Percentiles rank a stretch among this genome's conserved stretches.
Evolutionary conservation across 2,113 vertebrate genomes (phyloP).

Genomic region (Equus przewalskii): DNA sequence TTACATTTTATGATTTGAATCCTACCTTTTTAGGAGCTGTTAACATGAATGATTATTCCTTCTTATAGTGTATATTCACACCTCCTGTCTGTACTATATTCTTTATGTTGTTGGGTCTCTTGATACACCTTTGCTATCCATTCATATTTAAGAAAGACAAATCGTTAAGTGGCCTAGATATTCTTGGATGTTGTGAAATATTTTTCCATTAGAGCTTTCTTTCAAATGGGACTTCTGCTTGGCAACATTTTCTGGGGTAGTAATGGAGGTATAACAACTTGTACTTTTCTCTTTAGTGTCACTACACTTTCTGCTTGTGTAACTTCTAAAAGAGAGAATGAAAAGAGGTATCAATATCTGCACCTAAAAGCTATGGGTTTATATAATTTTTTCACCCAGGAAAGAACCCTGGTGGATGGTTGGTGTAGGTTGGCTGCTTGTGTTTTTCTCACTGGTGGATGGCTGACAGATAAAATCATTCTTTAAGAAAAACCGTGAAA

Average conservation of each 20-base stretch:
- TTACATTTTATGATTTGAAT: constrained; percentile 3
- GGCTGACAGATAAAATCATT: neutral
- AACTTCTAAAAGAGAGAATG: neutral
- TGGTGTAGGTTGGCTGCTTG: neutral
- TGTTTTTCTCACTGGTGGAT: neutral
- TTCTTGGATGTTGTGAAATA: neutral
- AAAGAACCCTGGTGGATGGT: neutral
- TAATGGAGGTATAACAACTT: neutral
- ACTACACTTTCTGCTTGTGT: neutral
- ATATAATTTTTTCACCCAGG: neutral
- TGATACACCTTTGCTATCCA: neutral
- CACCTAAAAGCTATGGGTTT: neutral
- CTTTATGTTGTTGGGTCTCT: neutral
- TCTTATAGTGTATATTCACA: neutral
- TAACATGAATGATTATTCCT: neutral
- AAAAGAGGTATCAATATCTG: neutral
- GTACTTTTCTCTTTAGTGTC: neutral
- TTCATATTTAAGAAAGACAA: neutral
- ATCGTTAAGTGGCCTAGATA: neutral
- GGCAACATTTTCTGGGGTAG: neutral
- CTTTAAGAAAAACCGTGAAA: neutral
- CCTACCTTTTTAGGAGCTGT: neutral
- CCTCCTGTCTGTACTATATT: neutral
- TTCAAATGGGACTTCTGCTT: neutral
- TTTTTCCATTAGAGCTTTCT: neutral